Conservation (phyloP, 2,888 invertebrate genomes). For the Entomobrya proxima region DNA sequence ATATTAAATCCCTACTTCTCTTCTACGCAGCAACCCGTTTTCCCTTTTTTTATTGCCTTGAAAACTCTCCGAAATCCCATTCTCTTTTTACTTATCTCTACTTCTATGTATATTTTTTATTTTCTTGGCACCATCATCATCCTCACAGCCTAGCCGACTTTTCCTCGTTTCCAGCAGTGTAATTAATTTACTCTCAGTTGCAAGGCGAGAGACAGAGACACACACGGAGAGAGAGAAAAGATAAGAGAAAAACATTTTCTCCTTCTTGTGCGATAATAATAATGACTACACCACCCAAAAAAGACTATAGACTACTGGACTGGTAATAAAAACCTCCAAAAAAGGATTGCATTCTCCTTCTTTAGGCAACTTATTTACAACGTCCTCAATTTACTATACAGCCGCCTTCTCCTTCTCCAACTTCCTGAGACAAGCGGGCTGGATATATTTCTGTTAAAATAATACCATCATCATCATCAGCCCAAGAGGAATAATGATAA, state of each 20-base stretch:
- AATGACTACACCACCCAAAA: neutral
- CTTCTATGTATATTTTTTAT: neutral
- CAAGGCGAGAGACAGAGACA: neutral
- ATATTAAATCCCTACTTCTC: no score
- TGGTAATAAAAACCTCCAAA: constrained; percentile 15
- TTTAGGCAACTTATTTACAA: constrained; percentile 31
- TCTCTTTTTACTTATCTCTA: constrained; percentile 44
- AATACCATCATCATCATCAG: constrained; percentile 37
- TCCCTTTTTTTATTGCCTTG: neutral
- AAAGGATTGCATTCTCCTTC: constrained; percentile 38
- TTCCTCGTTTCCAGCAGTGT: constrained; percentile 73
- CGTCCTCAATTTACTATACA: constrained; percentile 44
- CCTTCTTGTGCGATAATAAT: constrained; percentile 1
- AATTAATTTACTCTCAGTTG: constrained; percentile 75
- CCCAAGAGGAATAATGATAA: no score
- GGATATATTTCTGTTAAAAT: constrained; percentile 51
- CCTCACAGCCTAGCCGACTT: constrained; percentile 57
- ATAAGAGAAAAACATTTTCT: constrained; percentile 60
- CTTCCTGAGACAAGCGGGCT: constrained; percentile 60
- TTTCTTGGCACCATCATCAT: constrained; percentile 63
- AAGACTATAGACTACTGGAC: neutral
- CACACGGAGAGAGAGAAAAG: no score
- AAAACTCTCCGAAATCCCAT: neutral
- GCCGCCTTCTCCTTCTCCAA: constrained; percentile 44
- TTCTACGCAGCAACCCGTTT: neutral